A percentile compares a stretch with the other conserved stretches of the same genome.
phyloP scores from a whole-genome alignment of 2,113 vertebrate species.

The Clupea harengus region DNA sequence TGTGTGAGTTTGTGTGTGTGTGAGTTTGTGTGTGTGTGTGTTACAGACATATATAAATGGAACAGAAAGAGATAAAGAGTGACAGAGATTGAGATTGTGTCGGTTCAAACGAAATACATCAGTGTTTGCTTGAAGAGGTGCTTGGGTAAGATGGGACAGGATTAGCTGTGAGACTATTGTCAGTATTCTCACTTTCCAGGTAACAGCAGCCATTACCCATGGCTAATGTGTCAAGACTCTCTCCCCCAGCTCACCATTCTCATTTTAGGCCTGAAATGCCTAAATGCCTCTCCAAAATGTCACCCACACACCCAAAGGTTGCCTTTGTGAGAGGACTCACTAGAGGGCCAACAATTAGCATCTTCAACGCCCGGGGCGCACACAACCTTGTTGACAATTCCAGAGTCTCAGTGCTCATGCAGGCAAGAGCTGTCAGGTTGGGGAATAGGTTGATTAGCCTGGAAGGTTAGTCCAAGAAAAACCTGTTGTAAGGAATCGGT shows the following conservation, averaged over 20 bases:
- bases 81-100: too few relatives aligned
- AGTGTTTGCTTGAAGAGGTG: too few relatives aligned
- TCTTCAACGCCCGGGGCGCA: not conserved
- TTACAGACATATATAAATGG: not conserved
- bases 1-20: conserved; percentile 19
- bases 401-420: not conserved
- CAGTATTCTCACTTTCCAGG: not conserved
- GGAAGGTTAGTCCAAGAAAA: not conserved
- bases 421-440: not conserved
- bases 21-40: not conserved
- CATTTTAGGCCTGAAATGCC: too few relatives aligned
- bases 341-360: not conserved
- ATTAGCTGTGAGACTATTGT: not conserved
- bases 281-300: not conserved
- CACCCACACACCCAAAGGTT: not conserved
- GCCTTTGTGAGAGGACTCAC: not conserved
- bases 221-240: too few relatives aligned
- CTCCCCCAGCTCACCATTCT: too few relatives aligned
- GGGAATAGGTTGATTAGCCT: not conserved
- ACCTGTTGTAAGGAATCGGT: not conserved
- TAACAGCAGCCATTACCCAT: not conserved
- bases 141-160: not conserved
- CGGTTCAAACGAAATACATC: too few relatives aligned
- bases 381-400: not conserved
- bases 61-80: too few relatives aligned